phyloP scores from a whole-genome alignment of 1,140 invertebrate genomes.

The Macrostomum lignano region DNA sequence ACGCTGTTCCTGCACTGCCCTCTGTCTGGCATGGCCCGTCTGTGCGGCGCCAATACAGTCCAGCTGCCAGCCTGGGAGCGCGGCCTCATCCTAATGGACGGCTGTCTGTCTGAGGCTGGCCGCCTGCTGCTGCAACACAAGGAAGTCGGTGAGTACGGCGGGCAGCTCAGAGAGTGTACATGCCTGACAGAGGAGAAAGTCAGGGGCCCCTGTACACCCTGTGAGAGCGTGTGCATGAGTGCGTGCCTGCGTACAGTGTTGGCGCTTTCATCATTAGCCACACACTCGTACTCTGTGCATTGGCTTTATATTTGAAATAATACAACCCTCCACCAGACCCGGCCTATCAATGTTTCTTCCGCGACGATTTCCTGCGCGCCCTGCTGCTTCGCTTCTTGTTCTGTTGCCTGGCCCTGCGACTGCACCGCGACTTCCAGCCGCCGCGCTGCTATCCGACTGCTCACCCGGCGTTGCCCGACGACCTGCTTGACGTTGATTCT shows the following conservation, averaged over 20 bases:
- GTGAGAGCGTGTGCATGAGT: too few relatives aligned
- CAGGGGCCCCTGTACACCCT: too few relatives aligned
- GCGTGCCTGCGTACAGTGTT: too few relatives aligned
- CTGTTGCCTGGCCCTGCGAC: conserved; percentile 54
- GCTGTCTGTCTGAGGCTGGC: conserved; percentile 59
- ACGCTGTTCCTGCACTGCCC: conserved; percentile 77
- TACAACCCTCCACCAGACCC: too few relatives aligned
- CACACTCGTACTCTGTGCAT: too few relatives aligned
- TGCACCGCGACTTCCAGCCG: conserved; percentile 44
- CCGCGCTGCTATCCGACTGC: conserved; percentile 51
- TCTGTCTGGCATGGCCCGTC: conserved; percentile 62
- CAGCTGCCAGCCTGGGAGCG: conserved; percentile 39
- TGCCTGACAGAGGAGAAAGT: too few relatives aligned
- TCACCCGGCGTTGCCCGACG: conserved; percentile 56
- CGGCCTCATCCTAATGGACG: conserved; percentile 36
- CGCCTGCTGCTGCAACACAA: conserved; percentile 47
- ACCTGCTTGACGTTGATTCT: too few relatives aligned
- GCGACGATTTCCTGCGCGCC: conserved; percentile 64
- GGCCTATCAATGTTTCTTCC: conserved; percentile 55
- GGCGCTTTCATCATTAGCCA: too few relatives aligned
- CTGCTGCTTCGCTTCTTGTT: conserved; percentile 63
- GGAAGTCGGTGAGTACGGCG: conserved; percentile 43
- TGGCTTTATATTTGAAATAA: too few relatives aligned
- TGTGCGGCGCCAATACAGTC: conserved; percentile 51
- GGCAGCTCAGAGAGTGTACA: too few relatives aligned